These are phyloP conservation scores for Eremophila alpestris DNA, from an alignment of 2,797 vertebrate species.

Conservation along the genomic window DNA sequence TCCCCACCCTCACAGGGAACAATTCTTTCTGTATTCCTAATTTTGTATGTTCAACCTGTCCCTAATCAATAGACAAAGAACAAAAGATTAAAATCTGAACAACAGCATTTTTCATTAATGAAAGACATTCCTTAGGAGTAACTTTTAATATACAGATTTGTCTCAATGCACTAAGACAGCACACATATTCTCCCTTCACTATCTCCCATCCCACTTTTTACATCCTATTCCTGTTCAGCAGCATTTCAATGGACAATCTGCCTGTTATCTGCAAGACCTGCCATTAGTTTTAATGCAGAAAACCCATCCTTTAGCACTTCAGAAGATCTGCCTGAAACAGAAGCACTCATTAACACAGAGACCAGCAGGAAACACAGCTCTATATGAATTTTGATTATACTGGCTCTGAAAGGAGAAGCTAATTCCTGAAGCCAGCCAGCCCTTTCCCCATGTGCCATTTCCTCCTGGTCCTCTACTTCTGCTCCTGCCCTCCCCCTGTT, in stretches of 20 bases:
- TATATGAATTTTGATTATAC: background rate
- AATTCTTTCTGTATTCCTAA: background rate
- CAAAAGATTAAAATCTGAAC: background rate
- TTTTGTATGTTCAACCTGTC: background rate
- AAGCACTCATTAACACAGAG: background rate
- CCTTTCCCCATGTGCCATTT: background rate
- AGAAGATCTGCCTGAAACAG: background rate
- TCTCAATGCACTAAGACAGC: background rate
- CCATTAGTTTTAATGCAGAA: background rate
- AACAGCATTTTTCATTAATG: background rate
- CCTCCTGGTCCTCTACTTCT: background rate
- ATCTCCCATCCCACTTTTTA: background rate
- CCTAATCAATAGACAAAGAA: background rate
- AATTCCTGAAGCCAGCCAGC: background rate
- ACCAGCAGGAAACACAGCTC: background rate
- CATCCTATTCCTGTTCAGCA: background rate
- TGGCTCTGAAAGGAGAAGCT: background rate
- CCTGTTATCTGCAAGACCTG: background rate
- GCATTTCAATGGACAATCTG: background rate
- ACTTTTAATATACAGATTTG: accelerated
- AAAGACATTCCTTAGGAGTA: background rate
- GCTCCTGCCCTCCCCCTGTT: background rate
- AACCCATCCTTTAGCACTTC: background rate
- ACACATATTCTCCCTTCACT: background rate
- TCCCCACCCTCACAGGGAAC: accelerated